Percentiles rank a stretch among this genome's conserved stretches.
phyloP scores from a whole-genome alignment of 2,888 invertebrate species.

The Masnerella sp. region DNA sequence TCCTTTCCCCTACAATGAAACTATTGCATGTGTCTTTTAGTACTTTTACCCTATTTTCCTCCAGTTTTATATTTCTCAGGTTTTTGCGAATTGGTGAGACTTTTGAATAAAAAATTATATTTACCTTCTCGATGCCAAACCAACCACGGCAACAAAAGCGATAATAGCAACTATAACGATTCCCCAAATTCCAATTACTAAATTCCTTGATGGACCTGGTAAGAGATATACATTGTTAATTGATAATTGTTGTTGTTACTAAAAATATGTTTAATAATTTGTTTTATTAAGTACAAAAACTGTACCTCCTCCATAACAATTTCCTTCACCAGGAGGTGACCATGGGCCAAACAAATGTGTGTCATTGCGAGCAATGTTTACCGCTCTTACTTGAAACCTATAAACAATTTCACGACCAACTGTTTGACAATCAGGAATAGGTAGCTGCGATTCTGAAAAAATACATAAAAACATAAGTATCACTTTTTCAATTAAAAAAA shows the following conservation, averaged over 20 bases:
- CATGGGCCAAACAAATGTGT: slow-evolving; percentile 75
- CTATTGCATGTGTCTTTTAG: slow-evolving; percentile 5
- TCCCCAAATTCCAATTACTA: slow-evolving; percentile 71
- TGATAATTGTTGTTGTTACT: too few relatives aligned
- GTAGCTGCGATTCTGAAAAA: slow-evolving; percentile 68
- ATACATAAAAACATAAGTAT: too few relatives aligned
- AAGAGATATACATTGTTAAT: too few relatives aligned
- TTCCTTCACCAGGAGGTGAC: slow-evolving; percentile 76
- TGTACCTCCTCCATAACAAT: slow-evolving; percentile 74
- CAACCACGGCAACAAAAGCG: slow-evolving; percentile 67
- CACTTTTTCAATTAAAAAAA: too few relatives aligned
- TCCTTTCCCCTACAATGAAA: too few relatives aligned
- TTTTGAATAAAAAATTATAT: slow-evolving; percentile 1
- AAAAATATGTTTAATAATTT: too few relatives aligned
- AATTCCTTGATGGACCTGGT: slow-evolving; percentile 70
- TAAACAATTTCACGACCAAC: slow-evolving; percentile 69
- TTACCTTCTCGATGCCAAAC: slow-evolving; percentile 71
- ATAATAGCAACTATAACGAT: slow-evolving; percentile 66
- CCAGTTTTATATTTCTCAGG: too few relatives aligned
- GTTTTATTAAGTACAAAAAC: slow-evolving; percentile 4
- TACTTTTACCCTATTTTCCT: slow-evolving; percentile 19
- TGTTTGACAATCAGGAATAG: slow-evolving; percentile 74
- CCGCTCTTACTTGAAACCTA: slow-evolving; percentile 75
- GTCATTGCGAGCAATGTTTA: slow-evolving; percentile 71
- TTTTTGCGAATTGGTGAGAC: too few relatives aligned